Evolutionary conservation across 2,888 invertebrate species (phyloP).

Genomic region (Macrophya alboannulata): DNA sequence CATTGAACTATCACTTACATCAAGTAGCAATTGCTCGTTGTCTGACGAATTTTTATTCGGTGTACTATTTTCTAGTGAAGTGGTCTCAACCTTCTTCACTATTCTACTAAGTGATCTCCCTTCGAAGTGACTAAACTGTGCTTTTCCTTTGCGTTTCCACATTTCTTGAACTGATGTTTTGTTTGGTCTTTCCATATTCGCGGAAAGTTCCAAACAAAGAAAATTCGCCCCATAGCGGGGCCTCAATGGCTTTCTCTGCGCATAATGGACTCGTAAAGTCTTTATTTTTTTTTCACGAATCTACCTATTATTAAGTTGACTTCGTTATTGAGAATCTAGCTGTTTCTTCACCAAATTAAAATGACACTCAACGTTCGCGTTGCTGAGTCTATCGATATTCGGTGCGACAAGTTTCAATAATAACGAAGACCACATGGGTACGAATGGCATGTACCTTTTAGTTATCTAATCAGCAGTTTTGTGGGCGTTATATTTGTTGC

Average conservation of each 20-base stretch:
- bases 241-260: neutral
- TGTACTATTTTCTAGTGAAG: neutral
- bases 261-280: neutral
- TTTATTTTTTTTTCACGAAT: slow-evolving; percentile 18
- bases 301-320: slow-evolving; percentile 5
- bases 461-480: slow-evolving; percentile 19
- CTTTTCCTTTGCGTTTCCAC: slow-evolving; percentile 33
- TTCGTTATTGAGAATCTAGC: neutral
- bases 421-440: slow-evolving; percentile 29
- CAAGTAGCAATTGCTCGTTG: neutral
- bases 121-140: slow-evolving; percentile 14
- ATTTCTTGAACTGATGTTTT: slow-evolving; percentile 2
- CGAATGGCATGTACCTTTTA: slow-evolving; percentile 6
- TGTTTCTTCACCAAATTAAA: slow-evolving; percentile 15
- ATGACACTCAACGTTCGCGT: slow-evolving; percentile 22
- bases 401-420: slow-evolving; percentile 11
- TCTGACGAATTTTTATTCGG: neutral
- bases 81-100: neutral
- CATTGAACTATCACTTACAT: slow-evolving; percentile 22
- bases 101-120: neutral
- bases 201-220: neutral
- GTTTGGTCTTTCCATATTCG: neutral
- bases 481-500: neutral
- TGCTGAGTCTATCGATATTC: neutral
- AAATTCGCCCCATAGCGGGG: too few relatives aligned